phyloP scores from a whole-genome alignment of 2,113 vertebrate genomes.

The Opisthocomus hoazin region DNA sequence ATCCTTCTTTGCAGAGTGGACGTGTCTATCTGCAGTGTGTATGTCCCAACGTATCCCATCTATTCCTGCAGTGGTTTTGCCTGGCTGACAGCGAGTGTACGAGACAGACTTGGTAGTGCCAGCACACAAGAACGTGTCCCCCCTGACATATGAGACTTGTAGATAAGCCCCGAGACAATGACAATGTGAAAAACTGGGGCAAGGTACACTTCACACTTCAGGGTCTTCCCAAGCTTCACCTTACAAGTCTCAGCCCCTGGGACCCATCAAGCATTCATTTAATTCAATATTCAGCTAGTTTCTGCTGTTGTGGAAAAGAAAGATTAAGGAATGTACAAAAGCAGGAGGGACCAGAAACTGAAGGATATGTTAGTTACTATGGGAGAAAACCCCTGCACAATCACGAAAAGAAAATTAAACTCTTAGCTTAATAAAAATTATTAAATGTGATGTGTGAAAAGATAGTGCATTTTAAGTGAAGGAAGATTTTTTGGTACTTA shows the following conservation, averaged over 20 bases:
- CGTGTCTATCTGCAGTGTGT: fast-evolving
- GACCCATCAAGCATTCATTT: not conserved
- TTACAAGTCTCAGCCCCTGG: not conserved
- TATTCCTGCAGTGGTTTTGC: not conserved
- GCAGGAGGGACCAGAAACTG: not conserved
- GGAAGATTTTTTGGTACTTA: not conserved
- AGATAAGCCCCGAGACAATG: not conserved
- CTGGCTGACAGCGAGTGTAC: not conserved
- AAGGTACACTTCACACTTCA: not conserved
- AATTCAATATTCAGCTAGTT: not conserved
- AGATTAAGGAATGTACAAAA: not conserved
- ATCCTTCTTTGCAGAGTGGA: not conserved
- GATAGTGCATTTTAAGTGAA: not conserved
- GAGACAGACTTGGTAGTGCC: not conserved
- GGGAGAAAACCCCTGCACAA: not conserved
- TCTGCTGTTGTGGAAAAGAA: not conserved
- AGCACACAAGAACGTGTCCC: not conserved
- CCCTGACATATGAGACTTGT: not conserved
- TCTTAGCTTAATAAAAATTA: not conserved
- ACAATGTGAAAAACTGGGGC: not conserved
- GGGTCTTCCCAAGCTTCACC: not conserved
- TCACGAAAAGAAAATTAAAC: not conserved
- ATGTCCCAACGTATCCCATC: fast-evolving
- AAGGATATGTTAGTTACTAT: not conserved
- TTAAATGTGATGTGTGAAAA: not conserved